Evolutionary conservation across 1,140 invertebrate species (phyloP).

Genomic region (Cotesia glomerata): DNA sequence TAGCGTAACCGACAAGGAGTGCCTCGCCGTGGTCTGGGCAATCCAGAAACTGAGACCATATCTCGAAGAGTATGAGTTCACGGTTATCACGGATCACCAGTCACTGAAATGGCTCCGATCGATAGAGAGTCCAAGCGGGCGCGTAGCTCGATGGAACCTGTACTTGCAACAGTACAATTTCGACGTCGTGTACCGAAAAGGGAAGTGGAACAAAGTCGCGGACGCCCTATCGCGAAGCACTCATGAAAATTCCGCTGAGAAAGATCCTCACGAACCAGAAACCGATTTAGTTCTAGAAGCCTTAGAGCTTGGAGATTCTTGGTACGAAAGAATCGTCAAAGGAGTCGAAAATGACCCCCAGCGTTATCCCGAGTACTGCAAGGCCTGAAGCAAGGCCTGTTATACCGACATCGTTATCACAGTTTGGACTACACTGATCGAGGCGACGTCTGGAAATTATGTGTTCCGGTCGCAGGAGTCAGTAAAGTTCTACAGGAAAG

Average conservation of each 20-base stretch:
- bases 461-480: conserved; percentile 6
- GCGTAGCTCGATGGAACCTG: conserved; percentile 59
- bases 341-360: too few relatives aligned
- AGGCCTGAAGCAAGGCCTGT: too few relatives aligned
- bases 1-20: conserved; percentile 58
- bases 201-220: conserved; percentile 45
- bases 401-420: conserved; percentile 21
- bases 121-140: conserved; percentile 50
- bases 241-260: neutral
- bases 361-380: too few relatives aligned
- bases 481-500: neutral
- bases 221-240: conserved; percentile 44
- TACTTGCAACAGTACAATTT: conserved; percentile 55
- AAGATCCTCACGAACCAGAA: conserved; percentile 14
- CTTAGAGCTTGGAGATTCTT: conserved; percentile 38
- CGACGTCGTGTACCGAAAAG: conserved; percentile 53
- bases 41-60: conserved; percentile 58
- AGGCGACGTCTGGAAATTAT: conserved; percentile 28
- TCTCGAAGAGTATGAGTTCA: conserved; percentile 56
- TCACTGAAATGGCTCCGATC: conserved; percentile 56
- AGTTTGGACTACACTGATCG: conserved; percentile 3
- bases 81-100: conserved; percentile 59
- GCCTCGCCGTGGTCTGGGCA: conserved; percentile 56
- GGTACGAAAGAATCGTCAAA: too few relatives aligned
- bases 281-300: conserved; percentile 29